Base-by-base conservation (phyloP, 1,140 invertebrate species). In the Scaptomyza graminum region DNA sequence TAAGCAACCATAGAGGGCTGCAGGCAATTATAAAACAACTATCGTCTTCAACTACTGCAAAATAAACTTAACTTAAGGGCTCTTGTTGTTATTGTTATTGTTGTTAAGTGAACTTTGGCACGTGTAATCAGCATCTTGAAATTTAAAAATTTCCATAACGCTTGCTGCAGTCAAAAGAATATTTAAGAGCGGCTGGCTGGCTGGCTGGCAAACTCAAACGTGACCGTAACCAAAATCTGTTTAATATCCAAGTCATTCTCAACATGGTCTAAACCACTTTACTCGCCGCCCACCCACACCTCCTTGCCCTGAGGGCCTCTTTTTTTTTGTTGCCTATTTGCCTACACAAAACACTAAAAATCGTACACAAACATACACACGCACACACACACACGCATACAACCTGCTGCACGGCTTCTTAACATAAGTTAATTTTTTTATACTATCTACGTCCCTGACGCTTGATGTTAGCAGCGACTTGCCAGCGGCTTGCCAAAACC, bases 51-150 rank as follows among this genome's bases (percentile, higher is more conserved):
- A 15, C 44, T 12, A 18, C 39, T 11, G 13, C 13, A 11, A 31
- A n/a, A 5, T 64, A 56, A 79, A 15, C 31, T 62, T 3, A 63
- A 54, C 47, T 63, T 31, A 55, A 47, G 12, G n/a, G 31, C 9
- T 3, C 7, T 3, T 11, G 37, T 12, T 39, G 37, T 12, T 39
- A 8, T 3, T 12, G 37, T 3, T 11, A 8, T 12, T 39, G 37
- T 12, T 39, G 12, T n/a, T 4, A 3, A n/a, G 37, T 57, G 49
- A 80, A 66, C 57, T 73, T 67, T 65, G 62, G 47, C 79, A 79
- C 31, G 63, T 60, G 79, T 69, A 82, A 77, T 82, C 79, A 81
- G 82, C 79, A 77, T 78, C 67, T 81, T 72, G 47, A 62, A 47
- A 80, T 72, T 76, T 34, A 47, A 25, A 54, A 73, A 67, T 52